Conservation (phyloP, 2,888 invertebrate species). For the Eristalis intricaria region DNA sequence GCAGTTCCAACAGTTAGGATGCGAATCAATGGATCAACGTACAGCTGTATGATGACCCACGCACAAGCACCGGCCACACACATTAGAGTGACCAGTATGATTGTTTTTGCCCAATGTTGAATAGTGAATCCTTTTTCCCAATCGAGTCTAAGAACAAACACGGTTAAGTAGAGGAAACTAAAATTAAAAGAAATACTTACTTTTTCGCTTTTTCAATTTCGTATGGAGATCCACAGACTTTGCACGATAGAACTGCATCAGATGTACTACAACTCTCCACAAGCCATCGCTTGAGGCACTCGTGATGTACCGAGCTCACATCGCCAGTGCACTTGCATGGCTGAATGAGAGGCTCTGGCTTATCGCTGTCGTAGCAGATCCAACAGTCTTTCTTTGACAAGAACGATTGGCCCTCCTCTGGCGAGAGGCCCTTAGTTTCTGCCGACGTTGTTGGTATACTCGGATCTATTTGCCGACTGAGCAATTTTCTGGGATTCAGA, state of each 20-base stretch:
- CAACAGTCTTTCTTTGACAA: constrained; percentile 90
- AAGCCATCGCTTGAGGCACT: constrained; percentile 94
- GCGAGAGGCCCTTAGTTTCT: constrained; percentile 79
- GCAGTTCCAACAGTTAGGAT: constrained; percentile 92
- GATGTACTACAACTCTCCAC: constrained; percentile 91
- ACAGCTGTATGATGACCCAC: constrained; percentile 91
- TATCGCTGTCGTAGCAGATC: constrained; percentile 95
- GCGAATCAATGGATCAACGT: constrained; percentile 88
- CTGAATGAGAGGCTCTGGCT: constrained; percentile 91
- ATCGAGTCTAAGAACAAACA: constrained; percentile 83
- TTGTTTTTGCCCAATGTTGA: constrained; percentile 92
- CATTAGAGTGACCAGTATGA: constrained; percentile 89
- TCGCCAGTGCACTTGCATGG: constrained; percentile 96
- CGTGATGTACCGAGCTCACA: constrained; percentile 95
- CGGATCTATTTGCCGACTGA: constrained; percentile 86
- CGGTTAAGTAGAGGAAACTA: neutral
- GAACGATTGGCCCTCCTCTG: constrained; percentile 83
- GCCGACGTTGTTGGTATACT: constrained; percentile 81
- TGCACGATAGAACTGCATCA: constrained; percentile 88
- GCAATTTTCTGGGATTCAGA: constrained; percentile 93
- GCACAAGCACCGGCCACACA: constrained; percentile 89
- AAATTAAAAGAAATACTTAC: constrained; percentile 77
- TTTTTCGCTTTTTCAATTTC: constrained; percentile 89
- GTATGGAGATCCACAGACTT: constrained; percentile 92
- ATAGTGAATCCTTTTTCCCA: constrained; percentile 93